Conservation (phyloP, 1,140 invertebrate species). For the Euglossa dilemma region DNA sequence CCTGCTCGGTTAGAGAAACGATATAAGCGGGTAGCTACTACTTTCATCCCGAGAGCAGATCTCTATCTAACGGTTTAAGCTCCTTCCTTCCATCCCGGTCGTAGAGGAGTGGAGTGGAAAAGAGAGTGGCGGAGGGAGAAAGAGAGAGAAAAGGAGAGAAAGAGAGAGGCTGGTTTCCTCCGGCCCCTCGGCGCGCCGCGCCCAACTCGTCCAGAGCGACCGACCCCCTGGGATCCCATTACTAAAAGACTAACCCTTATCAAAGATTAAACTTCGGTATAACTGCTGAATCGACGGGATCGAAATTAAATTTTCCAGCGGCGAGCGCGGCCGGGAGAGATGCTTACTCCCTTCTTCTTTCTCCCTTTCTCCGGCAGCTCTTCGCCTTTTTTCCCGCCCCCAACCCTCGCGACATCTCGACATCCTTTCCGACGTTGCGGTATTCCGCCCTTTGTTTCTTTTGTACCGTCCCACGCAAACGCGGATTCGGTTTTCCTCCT, state of each 20-base stretch:
- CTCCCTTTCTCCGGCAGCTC: slow-evolving; percentile 51
- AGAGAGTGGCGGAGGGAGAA: slow-evolving; percentile 14
- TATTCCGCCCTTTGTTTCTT: neutral
- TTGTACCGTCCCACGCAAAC: neutral
- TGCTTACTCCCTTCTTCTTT: slow-evolving; percentile 63
- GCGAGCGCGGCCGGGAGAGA: slow-evolving; percentile 66
- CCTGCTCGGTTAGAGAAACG: slow-evolving; percentile 68
- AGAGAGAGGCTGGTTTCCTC: neutral
- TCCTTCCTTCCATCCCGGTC: slow-evolving; percentile 69
- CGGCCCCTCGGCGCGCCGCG: slow-evolving; percentile 26
- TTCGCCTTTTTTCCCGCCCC: slow-evolving; percentile 18
- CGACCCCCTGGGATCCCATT: slow-evolving; percentile 80
- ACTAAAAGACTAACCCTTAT: slow-evolving; percentile 84
- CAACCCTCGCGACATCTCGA: slow-evolving; percentile 12
- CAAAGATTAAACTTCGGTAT: slow-evolving; percentile 85
- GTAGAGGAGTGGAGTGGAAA: slow-evolving; percentile 39
- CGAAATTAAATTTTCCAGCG: slow-evolving; percentile 84
- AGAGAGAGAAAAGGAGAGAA: slow-evolving; percentile 27
- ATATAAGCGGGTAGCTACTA: slow-evolving; percentile 80
- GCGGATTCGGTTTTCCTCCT: no score
- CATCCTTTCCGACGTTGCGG: neutral
- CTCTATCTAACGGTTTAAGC: slow-evolving; percentile 83
- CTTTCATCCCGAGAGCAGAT: slow-evolving; percentile 81
- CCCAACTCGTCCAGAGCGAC: slow-evolving; percentile 62
- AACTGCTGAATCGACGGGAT: slow-evolving; percentile 85